Evolutionary conservation across 2,113 vertebrate genomes (phyloP), one percentile per base, ranked within the genome.

Genomic region (Spheniscus mendiculus): DNA sequence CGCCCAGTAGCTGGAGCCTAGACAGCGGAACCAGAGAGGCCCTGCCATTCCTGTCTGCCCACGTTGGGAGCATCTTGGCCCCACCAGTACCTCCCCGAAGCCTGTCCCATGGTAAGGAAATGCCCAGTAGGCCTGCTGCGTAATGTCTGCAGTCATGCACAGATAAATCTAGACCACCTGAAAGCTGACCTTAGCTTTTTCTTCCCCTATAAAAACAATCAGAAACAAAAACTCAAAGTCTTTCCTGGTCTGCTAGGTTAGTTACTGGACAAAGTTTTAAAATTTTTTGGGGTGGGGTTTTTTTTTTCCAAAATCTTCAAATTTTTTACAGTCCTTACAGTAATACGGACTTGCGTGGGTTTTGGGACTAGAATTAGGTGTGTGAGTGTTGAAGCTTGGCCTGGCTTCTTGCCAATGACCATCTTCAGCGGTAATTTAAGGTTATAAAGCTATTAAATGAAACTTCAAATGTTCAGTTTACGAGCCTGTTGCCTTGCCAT

Each of bases 11-110:
- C 98, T 99, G 99, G 99, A 99, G 98, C 97, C 98, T 99, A 97
- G 99, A 99, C 97, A 99, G 99, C 36, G 99, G 99, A 96, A 99
- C 98, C 97, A 98, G 98, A 96, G 99, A 99, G 97, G 98, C 99
- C 66, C 98, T 99, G 97, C 98, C 99, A 94, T 99, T 99, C 98
- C 98, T 99, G 97, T 99, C 99, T 92, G 96, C 98, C 93, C 99
- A 99, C 72, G 98, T 98, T 89, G 99, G 99, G 98, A 98, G 96
- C 85, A 98, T 98, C 83, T 98, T 99, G 98, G 98, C 98, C 96
- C 99, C 99, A 91, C 99, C 99, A 93, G 98, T 99, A 92, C 98
- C 99, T 97, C 98, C 99, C 95, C 98, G 98, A 97, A 99, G 98
- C 97, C 99, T 99, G 94, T 98, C 98, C 92, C 98, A 98, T 98